Evolutionary conservation across 2,113 vertebrate species (phyloP), one percentile per base, ranked within the genome.

Genomic region (Callospermophilus lateralis): DNA sequence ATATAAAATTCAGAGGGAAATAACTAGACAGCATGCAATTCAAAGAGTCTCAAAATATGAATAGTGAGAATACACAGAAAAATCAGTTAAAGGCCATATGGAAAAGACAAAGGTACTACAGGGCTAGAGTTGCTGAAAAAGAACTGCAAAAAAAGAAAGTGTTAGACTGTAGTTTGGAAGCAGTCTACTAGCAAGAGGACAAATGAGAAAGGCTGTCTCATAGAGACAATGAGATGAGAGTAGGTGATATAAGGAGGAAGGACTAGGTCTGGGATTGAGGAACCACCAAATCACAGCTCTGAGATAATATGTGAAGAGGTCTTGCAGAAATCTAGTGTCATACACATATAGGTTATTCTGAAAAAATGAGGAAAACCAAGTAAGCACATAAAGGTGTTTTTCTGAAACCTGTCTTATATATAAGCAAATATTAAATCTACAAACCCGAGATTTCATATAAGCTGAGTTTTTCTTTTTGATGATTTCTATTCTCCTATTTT

Each of bases 91-190:
- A 55, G 53, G 4, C 13, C 37, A 72, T 48, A 34, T 0, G 67
- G 32, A 92, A 83, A 93, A 94, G 37, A 73, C 28, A 92, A 45
- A 96, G 70, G 34, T 78, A 58, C 89, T 86, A 15, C 79, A 89
- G 16, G 89, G 16, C 5, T 55, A 67, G 13, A 51, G 17, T 24
- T 72, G 1, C 63, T 61, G 24, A 58, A 51, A 42, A 74, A 92
- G 65, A 95, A 45, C 7, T 65, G 11, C 58, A 45, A 79, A 95
- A n/a, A 63, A 63, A 28, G 7, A 63, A 0, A 68, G 48, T 5
- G 68, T 65, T 28, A 48, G 8, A 10, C 88, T 17, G n/a, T 26
- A 42, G 30, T n/a, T 30, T 70, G 26, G 8, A 30, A 67, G 51
- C 28, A 55, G 72, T 45, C 77, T 8, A 63, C 28, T 9, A 83